A percentile compares a stretch with the other conserved stretches of the same genome.
These are phyloP conservation scores for Paguma larvata DNA, from an alignment of 2,797 vertebrate species.

Conservation along the genomic window DNA sequence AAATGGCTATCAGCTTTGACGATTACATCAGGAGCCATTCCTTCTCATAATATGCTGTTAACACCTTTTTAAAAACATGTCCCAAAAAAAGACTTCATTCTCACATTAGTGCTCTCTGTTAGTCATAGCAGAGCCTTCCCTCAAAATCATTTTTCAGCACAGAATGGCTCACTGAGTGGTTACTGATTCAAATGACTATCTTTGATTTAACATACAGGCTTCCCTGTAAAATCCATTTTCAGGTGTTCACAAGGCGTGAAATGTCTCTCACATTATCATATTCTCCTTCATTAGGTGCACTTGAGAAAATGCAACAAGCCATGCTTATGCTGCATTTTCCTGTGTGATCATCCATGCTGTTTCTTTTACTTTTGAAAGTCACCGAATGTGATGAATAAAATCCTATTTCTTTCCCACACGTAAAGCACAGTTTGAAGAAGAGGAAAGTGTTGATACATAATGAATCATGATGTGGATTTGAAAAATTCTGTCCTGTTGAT, in stretches of 20 bases:
- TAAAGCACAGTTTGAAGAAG: background rate
- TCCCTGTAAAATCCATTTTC: conserved; percentile 59
- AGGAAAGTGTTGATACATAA: background rate
- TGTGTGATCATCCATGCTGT: background rate
- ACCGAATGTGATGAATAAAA: background rate
- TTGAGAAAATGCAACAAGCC: conserved; percentile 58
- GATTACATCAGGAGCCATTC: background rate
- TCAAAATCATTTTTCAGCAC: conserved; percentile 29
- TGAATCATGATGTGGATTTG: background rate
- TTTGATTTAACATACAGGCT: conserved; percentile 58
- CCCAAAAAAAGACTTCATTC: background rate
- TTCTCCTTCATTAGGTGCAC: conserved; percentile 67
- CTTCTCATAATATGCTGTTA: background rate
- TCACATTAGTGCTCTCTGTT: background rate
- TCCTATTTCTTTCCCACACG: background rate
- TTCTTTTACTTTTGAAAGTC: background rate
- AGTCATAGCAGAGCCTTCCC: background rate
- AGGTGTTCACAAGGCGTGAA: conserved; percentile 67
- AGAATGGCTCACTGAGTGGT: conserved; percentile 54
- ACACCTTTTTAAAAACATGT: background rate
- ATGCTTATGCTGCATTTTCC: background rate
- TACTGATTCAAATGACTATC: conserved; percentile 65
- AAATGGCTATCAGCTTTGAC: background rate
- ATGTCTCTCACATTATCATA: conserved; percentile 63
- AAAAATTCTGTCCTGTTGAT: background rate